A percentile compares a stretch with the other conserved stretches of the same genome.
These are phyloP conservation scores for Orthonevra nobilis DNA, from an alignment of 2,888 invertebrate species.

Conservation along the genomic window DNA sequence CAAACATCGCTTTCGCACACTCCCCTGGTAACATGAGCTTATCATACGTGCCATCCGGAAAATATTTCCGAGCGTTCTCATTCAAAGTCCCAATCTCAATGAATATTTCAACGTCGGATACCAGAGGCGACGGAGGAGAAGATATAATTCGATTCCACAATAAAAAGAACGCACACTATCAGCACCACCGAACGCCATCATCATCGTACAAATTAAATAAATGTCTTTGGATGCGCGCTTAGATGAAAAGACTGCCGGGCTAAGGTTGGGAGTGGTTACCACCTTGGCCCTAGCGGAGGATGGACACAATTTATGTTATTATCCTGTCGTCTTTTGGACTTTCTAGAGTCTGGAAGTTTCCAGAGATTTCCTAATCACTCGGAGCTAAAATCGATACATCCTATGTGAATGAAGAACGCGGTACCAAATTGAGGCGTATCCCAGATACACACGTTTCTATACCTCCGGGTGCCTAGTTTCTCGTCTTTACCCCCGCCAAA, in stretches of 20 bases:
- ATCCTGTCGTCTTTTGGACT: conserved; percentile 6
- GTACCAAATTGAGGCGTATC: conserved; percentile 58
- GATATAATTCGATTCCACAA: conserved; percentile 37
- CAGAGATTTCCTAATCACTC: conserved; percentile 60
- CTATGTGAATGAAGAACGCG: conserved; percentile 26
- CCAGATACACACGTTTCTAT: conserved; percentile 37
- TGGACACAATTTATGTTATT: conserved; percentile 45
- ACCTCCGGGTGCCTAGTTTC: conserved; percentile 45
- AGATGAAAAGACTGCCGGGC: conserved; percentile 19
- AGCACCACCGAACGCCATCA: conserved; percentile 1
- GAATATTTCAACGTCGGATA: conserved; percentile 36
- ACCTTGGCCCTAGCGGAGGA: conserved; percentile 24
- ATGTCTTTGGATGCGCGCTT: conserved; percentile 61
- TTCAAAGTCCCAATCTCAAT: conserved; percentile 52
- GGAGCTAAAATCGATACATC: conserved; percentile 58
- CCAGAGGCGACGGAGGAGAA: too few species aligned
- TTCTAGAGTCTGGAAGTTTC: conserved; percentile 24
- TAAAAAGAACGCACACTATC: conserved; percentile 23
- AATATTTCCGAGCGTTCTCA: conserved; percentile 44
- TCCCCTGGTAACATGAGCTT: conserved; percentile 46
- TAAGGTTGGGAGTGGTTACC: conserved; percentile 46
- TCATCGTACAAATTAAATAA: conserved; percentile 56
- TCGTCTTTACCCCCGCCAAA: conserved; percentile 12
- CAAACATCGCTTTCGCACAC: neutral
- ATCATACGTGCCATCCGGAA: conserved; percentile 63